Percentiles rank a stretch among this genome's conserved stretches.
These are phyloP conservation scores for Drosophila varians DNA, from an alignment of 1,140 invertebrate species.

Conservation along the genomic window DNA sequence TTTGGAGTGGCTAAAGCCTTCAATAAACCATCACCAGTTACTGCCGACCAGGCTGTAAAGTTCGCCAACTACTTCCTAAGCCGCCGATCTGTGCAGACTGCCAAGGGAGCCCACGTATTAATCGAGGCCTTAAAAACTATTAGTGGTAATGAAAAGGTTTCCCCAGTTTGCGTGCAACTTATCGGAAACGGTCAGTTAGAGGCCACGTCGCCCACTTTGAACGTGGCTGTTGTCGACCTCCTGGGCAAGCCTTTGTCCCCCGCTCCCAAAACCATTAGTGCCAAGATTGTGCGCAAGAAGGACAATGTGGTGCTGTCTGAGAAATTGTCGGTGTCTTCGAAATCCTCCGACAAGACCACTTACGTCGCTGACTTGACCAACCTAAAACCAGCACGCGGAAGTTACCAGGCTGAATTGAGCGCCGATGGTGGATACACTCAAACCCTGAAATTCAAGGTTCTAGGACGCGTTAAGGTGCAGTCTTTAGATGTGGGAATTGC, in stretches of 20 bases:
- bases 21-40: constrained; percentile 89
- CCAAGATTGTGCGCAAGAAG: constrained; percentile 67
- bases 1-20: constrained; percentile 88
- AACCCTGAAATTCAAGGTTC: constrained; percentile 89
- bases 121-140: constrained; percentile 89
- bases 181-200: constrained; percentile 90
- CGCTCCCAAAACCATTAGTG: constrained; percentile 51
- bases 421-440: constrained; percentile 88
- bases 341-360: constrained; percentile 86
- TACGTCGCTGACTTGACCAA: constrained; percentile 92
- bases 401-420: constrained; percentile 92
- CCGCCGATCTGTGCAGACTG: constrained; percentile 93
- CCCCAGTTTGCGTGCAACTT: constrained; percentile 91
- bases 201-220: constrained; percentile 88
- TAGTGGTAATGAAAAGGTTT: constrained; percentile 63
- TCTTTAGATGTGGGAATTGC: constrained; percentile 94
- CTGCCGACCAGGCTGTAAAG: constrained; percentile 92
- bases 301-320: constrained; percentile 69
- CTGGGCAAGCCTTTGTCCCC: constrained; percentile 89
- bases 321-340: constrained; percentile 63
- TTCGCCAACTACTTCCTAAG: constrained; percentile 96
- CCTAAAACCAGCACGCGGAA: constrained; percentile 91
- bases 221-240: constrained; percentile 92
- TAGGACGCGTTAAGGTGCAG: constrained; percentile 90
- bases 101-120: constrained; percentile 91